These are phyloP conservation scores for Tadarida brasiliensis DNA, from an alignment of 2,797 vertebrate species.

Conservation along the genomic window DNA sequence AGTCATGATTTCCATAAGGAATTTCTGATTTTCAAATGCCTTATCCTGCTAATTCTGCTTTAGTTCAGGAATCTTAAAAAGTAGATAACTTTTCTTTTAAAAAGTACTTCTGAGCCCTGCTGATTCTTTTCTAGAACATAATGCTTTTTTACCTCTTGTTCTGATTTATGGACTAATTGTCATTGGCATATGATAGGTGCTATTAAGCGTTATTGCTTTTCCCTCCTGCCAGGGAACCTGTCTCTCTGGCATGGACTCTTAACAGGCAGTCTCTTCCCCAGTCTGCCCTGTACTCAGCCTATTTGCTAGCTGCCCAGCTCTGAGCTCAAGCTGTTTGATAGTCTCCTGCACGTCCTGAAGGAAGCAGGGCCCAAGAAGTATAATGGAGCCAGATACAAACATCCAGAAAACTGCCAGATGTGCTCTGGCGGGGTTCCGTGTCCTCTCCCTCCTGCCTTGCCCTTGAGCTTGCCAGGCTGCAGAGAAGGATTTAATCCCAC, in stretches of 20 bases:
- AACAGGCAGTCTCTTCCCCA: background rate
- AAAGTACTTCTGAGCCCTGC: background rate
- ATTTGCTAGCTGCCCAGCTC: background rate
- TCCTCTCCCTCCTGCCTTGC: background rate
- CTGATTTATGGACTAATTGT: background rate
- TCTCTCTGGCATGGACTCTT: background rate
- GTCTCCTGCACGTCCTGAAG: constrained; percentile 3
- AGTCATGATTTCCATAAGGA: constrained; percentile 21
- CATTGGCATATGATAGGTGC: background rate
- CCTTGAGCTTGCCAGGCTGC: constrained; percentile 23
- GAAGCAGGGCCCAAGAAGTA: constrained; percentile 19
- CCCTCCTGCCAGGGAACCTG: background rate
- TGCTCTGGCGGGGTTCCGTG: background rate
- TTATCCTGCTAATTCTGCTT: constrained; percentile 40
- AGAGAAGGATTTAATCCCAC: background rate
- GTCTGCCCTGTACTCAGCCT: background rate
- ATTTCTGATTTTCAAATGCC: constrained; percentile 38
- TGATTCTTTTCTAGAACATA: background rate
- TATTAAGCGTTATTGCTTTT: background rate
- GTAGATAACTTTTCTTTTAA: background rate
- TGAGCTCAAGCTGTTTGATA: background rate
- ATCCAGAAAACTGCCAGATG: constrained; percentile 62
- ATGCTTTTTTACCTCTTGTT: constrained; percentile 12
- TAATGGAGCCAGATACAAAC: background rate
- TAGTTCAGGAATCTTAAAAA: constrained; percentile 43